phyloP scores from a whole-genome alignment of 1,140 invertebrate species.

The Calliphora vicina region DNA sequence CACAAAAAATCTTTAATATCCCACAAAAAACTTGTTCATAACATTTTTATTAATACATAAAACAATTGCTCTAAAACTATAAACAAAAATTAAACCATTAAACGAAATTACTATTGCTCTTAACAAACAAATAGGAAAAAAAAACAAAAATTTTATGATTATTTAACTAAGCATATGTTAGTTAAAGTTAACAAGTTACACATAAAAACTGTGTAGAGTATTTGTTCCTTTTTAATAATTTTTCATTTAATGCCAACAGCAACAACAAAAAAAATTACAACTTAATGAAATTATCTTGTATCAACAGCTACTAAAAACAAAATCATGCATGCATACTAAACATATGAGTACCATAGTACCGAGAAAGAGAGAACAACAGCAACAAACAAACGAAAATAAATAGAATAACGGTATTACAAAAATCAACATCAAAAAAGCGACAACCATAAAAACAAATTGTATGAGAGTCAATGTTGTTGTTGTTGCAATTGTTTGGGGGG shows the following conservation, averaged over 20 bases:
- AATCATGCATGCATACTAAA: not conserved
- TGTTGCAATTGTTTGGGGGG: too few species aligned
- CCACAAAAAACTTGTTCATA: too few species aligned
- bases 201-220: not conserved
- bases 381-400: not conserved
- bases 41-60: too few species aligned
- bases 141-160: not conserved
- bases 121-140: not conserved
- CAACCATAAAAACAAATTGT: not conserved
- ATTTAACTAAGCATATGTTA: constrained; percentile 6
- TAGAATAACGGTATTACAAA: not conserved
- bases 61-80: too few species aligned
- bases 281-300: constrained; percentile 11
- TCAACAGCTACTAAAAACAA: constrained; percentile 1
- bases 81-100: too few species aligned
- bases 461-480: not conserved
- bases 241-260: not conserved
- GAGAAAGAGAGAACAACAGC: not conserved
- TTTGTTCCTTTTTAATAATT: not conserved
- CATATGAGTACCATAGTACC: too few species aligned
- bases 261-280: not conserved
- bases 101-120: not conserved
- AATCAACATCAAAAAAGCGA: not conserved
- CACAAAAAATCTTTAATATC: too few species aligned
- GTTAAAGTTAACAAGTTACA: not conserved